A percentile compares a stretch with the other conserved stretches of the same genome.
phyloP scores from a whole-genome alignment of 2,797 vertebrate genomes.

The Sarcophilus harrisii region DNA sequence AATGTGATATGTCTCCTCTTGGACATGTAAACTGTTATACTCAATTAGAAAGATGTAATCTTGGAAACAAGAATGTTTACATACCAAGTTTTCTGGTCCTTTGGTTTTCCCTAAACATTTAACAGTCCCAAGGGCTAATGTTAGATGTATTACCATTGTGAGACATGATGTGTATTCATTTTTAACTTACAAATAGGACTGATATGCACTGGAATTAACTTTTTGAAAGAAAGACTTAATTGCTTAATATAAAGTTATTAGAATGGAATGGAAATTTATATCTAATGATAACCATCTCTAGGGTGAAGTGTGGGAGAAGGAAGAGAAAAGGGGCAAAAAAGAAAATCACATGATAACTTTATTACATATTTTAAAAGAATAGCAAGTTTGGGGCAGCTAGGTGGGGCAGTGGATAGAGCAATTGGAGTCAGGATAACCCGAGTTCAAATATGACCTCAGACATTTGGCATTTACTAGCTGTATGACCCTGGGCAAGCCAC shows the following conservation, averaged over 20 bases:
- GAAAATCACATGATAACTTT: background rate
- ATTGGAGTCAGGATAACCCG: no score
- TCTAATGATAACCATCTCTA: background rate
- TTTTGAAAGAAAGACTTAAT: background rate
- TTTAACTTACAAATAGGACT: background rate
- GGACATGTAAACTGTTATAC: background rate
- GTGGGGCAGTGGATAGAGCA: no score
- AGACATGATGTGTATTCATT: conserved; percentile 14
- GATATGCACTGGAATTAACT: background rate
- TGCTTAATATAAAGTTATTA: background rate
- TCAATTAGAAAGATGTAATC: background rate
- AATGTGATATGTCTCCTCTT: background rate
- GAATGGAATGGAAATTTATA: background rate
- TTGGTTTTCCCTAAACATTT: background rate
- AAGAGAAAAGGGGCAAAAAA: background rate
- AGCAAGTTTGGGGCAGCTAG: background rate
- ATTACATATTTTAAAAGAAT: background rate
- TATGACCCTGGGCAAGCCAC: no score
- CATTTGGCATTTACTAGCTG: no score
- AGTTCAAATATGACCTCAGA: no score
- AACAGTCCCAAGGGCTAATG: background rate
- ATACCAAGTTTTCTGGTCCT: background rate
- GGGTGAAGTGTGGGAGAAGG: background rate
- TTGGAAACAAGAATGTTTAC: background rate
- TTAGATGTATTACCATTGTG: conserved; percentile 34